Percentiles rank a stretch among this genome's conserved stretches.
Conservation (phyloP, 2,797 vertebrate genomes). For the Helicolenus hilgendorfi region DNA sequence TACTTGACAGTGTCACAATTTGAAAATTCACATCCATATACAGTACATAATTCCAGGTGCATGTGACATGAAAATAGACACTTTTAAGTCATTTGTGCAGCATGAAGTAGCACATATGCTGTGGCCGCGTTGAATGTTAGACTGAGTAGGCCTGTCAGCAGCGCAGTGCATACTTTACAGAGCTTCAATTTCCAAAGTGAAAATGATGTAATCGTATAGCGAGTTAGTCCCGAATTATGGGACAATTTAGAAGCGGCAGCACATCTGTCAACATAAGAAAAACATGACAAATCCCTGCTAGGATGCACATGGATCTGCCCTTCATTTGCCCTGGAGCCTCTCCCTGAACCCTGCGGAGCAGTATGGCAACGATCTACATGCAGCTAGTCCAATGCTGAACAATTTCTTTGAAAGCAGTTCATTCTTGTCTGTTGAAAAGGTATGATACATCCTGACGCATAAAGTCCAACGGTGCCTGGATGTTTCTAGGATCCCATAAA, state of each 20-base stretch:
- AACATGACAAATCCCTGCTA: conserved; percentile 73
- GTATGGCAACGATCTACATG: conserved; percentile 50
- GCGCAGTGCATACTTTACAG: conserved; percentile 62
- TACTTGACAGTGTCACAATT: conserved; percentile 66
- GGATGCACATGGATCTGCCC: conserved; percentile 72
- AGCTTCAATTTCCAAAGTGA: conserved; percentile 72
- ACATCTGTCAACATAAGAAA: conserved; percentile 80
- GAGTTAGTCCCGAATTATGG: conserved; percentile 72
- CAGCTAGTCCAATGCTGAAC: conserved; percentile 52
- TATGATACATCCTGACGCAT: conserved; percentile 51
- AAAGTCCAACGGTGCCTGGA: conserved; percentile 42
- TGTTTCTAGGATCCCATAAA: conserved; percentile 45
- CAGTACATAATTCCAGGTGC: conserved; percentile 49
- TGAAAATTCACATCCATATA: conserved; percentile 49
- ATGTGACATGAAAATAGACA: conserved; percentile 48
- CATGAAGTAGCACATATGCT: conserved; percentile 16
- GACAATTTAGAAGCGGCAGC: conserved; percentile 67
- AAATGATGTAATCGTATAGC: conserved; percentile 72
- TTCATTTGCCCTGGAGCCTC: conserved; percentile 77
- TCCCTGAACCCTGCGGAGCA: conserved; percentile 61
- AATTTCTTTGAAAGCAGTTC: conserved; percentile 59
- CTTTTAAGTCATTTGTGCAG: conserved; percentile 53
- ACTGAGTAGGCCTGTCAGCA: conserved; percentile 39
- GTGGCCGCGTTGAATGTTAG: conserved; percentile 26
- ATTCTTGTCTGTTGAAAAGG: conserved; percentile 59